Evolutionary conservation across 2,888 invertebrate species (phyloP), one percentile per base, ranked within the genome.

Genomic region (Perizoma affinitatum): DNA sequence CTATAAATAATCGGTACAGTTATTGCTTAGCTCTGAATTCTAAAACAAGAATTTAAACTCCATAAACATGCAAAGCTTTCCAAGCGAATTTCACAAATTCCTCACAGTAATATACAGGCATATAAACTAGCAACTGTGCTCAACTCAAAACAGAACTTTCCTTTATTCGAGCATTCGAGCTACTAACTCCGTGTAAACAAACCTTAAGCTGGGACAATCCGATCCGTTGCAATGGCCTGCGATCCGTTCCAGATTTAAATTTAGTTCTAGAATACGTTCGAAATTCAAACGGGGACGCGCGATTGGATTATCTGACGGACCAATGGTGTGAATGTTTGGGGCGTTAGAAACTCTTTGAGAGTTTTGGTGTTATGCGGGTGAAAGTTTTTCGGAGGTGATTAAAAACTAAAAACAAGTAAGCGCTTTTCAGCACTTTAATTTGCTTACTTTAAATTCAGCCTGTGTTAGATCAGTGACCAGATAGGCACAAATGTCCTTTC

Each of bases 231-330:
- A 68, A 54, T 50, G 54, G 51, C 36, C 45, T 33, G 54, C 55
- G 65, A 70, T 68, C 65, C 62, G 67, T 67, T 68, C 58, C 49
- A 70, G 63, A 72, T 72, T 72, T 71, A 69, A 74, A 74, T 74
- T 72, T 70, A 56, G 63, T 58, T 63, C 58, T 59, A 70, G 69
- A 72, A 71, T 67, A 61, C 71, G 69, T 63, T 72, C 59, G 66
- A 69, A 72, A 74, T 74, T 71, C 73, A 71, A 73, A 75, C 69
- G 63, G 70, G 69, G 68, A 50, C 68, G 57, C 51, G 57, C 66
- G 60, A 73, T 72, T 73, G 74, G 72, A 70, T 75, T 75, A 67
- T 61, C 63, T 51, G 62, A 47, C 60, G 61, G 62, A 69, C 65
- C 66, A 66, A 66, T 64, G 64, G 52, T 41, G 54, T 42, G 42